Evolutionary conservation across 1,140 invertebrate genomes (phyloP).

Genomic region (Oedothorax gibbosus): DNA sequence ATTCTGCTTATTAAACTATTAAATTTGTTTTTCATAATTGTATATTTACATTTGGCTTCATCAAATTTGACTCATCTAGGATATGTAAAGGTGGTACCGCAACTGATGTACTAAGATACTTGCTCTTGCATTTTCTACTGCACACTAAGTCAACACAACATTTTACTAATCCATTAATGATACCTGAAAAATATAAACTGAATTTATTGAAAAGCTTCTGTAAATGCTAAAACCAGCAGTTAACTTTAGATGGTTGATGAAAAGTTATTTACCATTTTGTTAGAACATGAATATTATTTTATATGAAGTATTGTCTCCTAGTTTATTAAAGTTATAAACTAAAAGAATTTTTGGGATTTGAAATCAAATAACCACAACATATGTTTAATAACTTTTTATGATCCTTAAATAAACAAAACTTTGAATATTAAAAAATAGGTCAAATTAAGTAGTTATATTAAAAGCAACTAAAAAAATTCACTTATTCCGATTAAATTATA

Average conservation of each 20-base stretch:
- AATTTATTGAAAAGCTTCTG: not conserved
- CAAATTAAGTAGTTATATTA: not conserved
- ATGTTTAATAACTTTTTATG: not conserved
- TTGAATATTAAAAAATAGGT: not conserved
- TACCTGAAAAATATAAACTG: constrained; percentile 33
- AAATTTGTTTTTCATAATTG: constrained; percentile 6
- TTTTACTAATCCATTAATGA: constrained; percentile 41
- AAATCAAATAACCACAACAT: too few relatives aligned
- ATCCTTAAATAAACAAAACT: not conserved
- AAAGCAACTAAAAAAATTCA: not conserved
- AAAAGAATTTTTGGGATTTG: not conserved
- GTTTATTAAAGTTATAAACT: not conserved
- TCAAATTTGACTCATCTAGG: constrained; percentile 3
- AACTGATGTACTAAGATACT: not conserved
- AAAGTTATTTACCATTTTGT: not conserved
- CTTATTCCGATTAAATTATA: not conserved
- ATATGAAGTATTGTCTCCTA: not conserved
- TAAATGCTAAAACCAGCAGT: not conserved
- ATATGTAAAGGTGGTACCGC: constrained; percentile 12
- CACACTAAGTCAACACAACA: not conserved
- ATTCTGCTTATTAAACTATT: too few relatives aligned
- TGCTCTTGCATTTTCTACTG: not conserved
- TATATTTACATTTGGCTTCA: not conserved
- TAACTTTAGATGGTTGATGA: not conserved
- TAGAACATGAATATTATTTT: too few relatives aligned